Evolutionary conservation across 2,797 vertebrate genomes (phyloP).

Genomic region (Cyprinodon diabolis): DNA sequence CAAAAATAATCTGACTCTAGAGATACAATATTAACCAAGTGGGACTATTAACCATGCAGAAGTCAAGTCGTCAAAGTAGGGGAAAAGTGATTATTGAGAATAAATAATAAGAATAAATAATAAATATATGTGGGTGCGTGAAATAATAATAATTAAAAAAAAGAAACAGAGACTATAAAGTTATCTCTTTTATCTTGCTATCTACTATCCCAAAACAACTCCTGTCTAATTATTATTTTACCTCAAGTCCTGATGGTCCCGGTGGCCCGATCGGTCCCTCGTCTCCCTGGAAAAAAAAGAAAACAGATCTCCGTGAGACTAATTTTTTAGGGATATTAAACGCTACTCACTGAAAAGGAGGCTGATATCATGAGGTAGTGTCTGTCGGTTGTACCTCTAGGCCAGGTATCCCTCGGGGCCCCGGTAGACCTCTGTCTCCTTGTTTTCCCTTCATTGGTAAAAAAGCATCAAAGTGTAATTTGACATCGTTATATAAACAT

Average conservation of each 20-base stretch:
- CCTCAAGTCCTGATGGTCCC: constrained; percentile 91
- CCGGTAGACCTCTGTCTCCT: constrained; percentile 93
- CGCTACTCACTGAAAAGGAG: constrained; percentile 16
- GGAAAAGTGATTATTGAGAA: neutral
- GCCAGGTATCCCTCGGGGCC: constrained; percentile 91
- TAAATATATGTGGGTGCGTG: neutral
- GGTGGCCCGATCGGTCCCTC: constrained; percentile 93
- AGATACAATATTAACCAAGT: neutral
- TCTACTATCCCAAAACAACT: constrained; percentile 2
- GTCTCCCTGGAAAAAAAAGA: constrained; percentile 85
- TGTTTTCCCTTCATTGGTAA: constrained; percentile 86
- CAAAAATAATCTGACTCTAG: too few species aligned
- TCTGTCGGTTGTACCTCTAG: constrained; percentile 83
- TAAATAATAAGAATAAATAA: neutral
- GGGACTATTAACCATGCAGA: neutral
- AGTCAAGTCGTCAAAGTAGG: neutral
- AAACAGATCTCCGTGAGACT: constrained; percentile 50
- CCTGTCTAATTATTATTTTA: constrained; percentile 74
- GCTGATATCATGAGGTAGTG: constrained; percentile 17
- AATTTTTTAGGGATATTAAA: constrained; percentile 38
- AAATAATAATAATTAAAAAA: neutral
- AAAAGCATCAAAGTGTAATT: constrained; percentile 26
- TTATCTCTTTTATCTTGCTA: constrained; percentile 1
- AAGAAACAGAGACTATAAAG: neutral
- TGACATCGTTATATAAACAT: constrained; percentile 4